Evolutionary conservation across 2,113 vertebrate species (phyloP).

Genomic region (Gobiocypris rarus): DNA sequence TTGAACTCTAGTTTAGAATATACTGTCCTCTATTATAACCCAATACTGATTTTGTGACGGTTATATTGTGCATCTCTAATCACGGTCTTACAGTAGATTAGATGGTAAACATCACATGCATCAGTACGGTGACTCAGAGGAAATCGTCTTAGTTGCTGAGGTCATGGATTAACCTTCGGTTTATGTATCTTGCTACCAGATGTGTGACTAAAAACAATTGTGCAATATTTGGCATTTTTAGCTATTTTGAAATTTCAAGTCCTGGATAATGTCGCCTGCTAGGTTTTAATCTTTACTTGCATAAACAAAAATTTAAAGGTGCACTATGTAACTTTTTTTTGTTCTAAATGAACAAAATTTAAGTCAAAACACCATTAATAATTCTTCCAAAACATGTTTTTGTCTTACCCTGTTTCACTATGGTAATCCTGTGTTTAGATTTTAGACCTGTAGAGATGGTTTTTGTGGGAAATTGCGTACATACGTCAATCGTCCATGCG

Average conservation of each 20-base stretch:
- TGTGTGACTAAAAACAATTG: constrained; percentile 17
- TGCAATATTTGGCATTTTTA: constrained; percentile 33
- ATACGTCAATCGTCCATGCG: too few species aligned
- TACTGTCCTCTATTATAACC: not conserved
- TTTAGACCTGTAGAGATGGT: too few species aligned
- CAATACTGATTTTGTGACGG: not conserved
- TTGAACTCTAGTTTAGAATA: not conserved
- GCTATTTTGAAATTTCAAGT: not conserved
- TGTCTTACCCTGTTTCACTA: too few species aligned
- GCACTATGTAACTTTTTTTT: too few species aligned
- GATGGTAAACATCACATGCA: not conserved
- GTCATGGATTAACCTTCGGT: constrained; percentile 10
- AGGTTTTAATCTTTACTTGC: too few species aligned
- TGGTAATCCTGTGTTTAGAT: too few species aligned
- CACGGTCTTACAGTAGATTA: not conserved
- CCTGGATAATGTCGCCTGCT: not conserved
- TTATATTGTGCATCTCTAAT: not conserved
- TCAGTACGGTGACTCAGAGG: not conserved
- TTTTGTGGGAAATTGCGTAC: too few species aligned
- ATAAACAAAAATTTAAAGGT: too few species aligned
- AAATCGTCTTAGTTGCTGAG: constrained; percentile 10
- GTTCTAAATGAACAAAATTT: too few species aligned
- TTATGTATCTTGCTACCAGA: constrained; percentile 5
- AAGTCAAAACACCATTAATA: too few species aligned
- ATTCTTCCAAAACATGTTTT: too few species aligned